These are phyloP conservation scores for Lasioglossum zephyrum DNA, from an alignment of 2,888 invertebrate species.

Conservation along the genomic window DNA sequence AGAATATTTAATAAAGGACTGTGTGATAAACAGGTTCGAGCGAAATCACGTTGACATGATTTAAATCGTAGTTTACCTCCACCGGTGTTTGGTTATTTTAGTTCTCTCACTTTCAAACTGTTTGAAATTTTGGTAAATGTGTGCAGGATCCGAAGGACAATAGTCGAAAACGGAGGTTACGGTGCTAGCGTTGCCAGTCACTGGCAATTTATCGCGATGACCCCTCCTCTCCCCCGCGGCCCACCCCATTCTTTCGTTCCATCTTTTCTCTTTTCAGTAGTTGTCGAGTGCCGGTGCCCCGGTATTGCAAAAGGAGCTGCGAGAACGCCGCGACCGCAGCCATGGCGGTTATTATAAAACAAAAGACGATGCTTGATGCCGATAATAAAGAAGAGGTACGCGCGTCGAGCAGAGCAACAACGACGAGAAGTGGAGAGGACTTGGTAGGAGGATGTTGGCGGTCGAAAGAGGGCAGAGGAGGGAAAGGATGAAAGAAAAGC, in stretches of 20 bases:
- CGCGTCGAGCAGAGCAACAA: constrained; percentile 56
- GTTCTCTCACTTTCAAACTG: background rate
- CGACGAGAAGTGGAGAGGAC: constrained; percentile 34
- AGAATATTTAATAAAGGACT: constrained; percentile 68
- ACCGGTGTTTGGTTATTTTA: background rate
- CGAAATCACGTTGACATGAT: background rate
- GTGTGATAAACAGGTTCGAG: constrained; percentile 44
- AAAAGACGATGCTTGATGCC: constrained; percentile 82
- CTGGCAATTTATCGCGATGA: constrained; percentile 64
- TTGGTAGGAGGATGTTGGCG: constrained; percentile 36
- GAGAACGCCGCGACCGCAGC: constrained; percentile 71
- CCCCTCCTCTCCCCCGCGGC: background rate
- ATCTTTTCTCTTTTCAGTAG: constrained; percentile 38
- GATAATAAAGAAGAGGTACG: constrained; percentile 82
- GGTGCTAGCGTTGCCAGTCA: constrained; percentile 49
- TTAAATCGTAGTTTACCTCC: constrained; percentile 29
- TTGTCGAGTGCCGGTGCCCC: constrained; percentile 46
- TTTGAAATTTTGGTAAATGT: background rate
- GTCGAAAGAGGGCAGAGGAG: constrained; percentile 44
- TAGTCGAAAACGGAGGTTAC: constrained; percentile 43
- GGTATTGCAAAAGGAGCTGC: constrained; percentile 67
- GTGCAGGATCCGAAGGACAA: constrained; percentile 28
- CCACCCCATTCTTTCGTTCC: constrained; percentile 12
- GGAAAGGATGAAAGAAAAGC: constrained; percentile 72
- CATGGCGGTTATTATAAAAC: constrained; percentile 83